These are phyloP conservation scores for Falcaria lacertinaria DNA, from an alignment of 2,888 invertebrate species.

Conservation along the genomic window DNA sequence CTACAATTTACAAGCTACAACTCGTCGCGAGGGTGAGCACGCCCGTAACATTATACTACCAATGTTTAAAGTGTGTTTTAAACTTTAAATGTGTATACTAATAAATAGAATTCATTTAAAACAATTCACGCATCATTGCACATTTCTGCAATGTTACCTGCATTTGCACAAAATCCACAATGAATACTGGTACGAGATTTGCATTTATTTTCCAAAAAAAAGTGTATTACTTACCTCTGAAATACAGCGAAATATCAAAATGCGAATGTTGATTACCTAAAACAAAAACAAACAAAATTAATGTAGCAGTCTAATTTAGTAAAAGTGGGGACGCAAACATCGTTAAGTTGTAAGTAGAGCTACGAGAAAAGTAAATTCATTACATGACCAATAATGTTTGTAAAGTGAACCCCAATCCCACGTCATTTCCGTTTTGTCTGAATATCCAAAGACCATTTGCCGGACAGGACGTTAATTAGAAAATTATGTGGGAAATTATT, in stretches of 20 bases:
- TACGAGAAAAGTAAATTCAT: conserved; percentile 1
- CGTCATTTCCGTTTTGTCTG: conserved; percentile 57
- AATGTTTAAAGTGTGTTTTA: conserved; percentile 40
- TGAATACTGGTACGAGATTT: too few relatives aligned
- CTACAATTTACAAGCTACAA: conserved; percentile 60
- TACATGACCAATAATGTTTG: not conserved
- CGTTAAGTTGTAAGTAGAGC: not conserved
- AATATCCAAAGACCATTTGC: conserved; percentile 45
- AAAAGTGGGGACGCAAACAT: conserved; percentile 13
- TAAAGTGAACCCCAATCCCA: conserved; percentile 36
- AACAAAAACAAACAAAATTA: conserved; percentile 55
- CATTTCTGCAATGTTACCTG: too few relatives aligned
- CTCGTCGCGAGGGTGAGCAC: conserved; percentile 42
- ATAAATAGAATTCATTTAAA: conserved; percentile 34
- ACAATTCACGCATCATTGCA: conserved; percentile 23
- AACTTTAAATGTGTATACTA: too few relatives aligned
- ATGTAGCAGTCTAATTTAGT: too few relatives aligned
- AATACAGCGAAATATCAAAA: conserved; percentile 23
- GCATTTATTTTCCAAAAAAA: not conserved
- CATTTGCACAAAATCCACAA: too few relatives aligned
- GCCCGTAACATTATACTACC: conserved; percentile 30
- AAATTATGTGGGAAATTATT: conserved; percentile 77
- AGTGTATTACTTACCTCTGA: conserved; percentile 15
- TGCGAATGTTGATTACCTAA: conserved; percentile 54
- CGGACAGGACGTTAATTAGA: conserved; percentile 73